Evolutionary conservation across 2,113 vertebrate genomes (phyloP), one percentile per base, ranked within the genome.

Genomic region (Oreochromis niloticus): DNA sequence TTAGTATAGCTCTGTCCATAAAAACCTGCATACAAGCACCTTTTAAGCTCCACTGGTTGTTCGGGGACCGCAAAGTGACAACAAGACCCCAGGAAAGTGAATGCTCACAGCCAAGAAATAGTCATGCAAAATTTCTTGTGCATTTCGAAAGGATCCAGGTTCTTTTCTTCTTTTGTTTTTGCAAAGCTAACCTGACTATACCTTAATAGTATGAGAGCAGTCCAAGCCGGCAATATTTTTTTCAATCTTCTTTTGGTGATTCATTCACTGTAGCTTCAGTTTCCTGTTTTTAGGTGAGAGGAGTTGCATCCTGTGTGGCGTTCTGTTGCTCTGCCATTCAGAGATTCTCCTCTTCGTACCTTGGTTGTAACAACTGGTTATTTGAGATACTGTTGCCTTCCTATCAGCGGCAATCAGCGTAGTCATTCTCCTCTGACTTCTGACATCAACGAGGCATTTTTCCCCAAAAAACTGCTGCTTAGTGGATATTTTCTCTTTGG

Each of bases 381-480:
- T 41, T 41, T 68, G 36, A 68, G 63, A 41, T 13, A 41, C n/a
- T 68, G n/a, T 68, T 68, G 0, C n/a, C 63, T 22, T 68, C 4
- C n/a, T 9, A 41, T 68, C n/a, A 41, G 0, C 1, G 3, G 6
- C 34, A 68, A 0, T 22, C 1, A 9, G 63, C 0, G 6, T 41
- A 41, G 6, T 24, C 36, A 41, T 1, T 1, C 3, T 39, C 61
- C 59, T 19, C 59, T 63, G 59, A 63, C 16, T 30, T 9, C 24
- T 59, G 56, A 59, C 56, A 30, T 30, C 30, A 59, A 30, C 0
- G 4, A 30, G 13, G 3, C 30, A 63, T 63, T 10, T 63, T 34
- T 63, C 30, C 16, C 30, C 16, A 19, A 5, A 63, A 63, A 63
- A 34, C 16, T 11, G 3, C 30, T 34, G 30, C 59, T 63, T 63